Conservation (phyloP, 92 coral and sea anemone species). For the Parazoanthus swiftii region DNA sequence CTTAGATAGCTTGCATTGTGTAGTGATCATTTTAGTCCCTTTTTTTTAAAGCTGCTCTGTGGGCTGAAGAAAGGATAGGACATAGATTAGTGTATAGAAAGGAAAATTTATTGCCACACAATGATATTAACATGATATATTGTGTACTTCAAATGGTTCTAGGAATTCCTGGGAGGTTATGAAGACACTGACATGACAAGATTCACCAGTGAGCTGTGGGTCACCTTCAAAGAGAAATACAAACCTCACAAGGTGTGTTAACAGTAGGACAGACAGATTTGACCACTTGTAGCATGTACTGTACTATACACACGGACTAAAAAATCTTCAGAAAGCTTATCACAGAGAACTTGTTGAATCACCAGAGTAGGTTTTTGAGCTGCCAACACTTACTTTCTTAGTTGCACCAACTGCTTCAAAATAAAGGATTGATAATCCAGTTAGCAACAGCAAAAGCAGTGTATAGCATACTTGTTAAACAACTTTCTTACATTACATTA, state of each 20-base stretch:
- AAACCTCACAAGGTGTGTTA: constrained; percentile 50
- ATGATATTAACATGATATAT: background rate
- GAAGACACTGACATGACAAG: constrained; percentile 73
- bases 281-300: too few relatives aligned
- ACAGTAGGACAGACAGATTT: background rate
- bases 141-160: background rate
- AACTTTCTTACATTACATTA: too few relatives aligned
- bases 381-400: too few relatives aligned
- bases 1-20: background rate
- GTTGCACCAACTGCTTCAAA: too few relatives aligned
- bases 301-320: background rate
- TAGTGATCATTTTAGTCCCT: background rate
- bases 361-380: too few relatives aligned
- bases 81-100: too few relatives aligned
- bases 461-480: too few relatives aligned
- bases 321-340: too few relatives aligned
- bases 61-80: background rate
- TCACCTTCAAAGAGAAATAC: constrained; percentile 79
- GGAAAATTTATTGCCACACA: background rate
- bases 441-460: too few relatives aligned
- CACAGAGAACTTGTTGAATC: too few relatives aligned
- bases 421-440: too few relatives aligned
- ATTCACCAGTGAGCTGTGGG: constrained; percentile 82
- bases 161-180: constrained; percentile 93
- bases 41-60: background rate